Evolutionary conservation across 2,113 vertebrate genomes (phyloP).

Genomic region (Gymnobelideus leadbeateri): DNA sequence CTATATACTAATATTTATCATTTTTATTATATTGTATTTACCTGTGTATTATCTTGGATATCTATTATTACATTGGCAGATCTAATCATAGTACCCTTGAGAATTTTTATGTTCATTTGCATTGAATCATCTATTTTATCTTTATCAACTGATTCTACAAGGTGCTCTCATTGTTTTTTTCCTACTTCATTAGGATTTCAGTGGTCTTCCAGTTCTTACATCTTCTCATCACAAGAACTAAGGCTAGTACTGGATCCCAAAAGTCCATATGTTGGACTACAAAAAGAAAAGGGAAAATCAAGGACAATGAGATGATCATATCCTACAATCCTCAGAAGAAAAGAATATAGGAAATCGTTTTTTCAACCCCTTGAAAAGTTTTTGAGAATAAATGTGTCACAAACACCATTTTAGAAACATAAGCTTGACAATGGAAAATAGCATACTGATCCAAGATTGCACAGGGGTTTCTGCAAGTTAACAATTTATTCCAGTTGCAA

Average conservation of each 20-base stretch:
- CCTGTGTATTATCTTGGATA: no score
- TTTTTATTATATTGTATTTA: no score
- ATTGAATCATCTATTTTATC: no score
- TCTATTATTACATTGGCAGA: no score
- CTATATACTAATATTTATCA: no score
- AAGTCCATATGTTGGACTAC: background rate
- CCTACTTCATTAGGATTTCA: no score
- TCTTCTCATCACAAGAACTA: background rate
- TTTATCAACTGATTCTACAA: no score
- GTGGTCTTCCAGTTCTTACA: background rate
- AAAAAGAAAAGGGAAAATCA: background rate
- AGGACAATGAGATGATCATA: background rate
- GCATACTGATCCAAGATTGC: background rate
- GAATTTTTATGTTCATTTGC: no score
- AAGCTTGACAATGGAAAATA: background rate
- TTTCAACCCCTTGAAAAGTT: background rate
- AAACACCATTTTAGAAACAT: constrained; percentile 3
- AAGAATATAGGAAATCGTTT: background rate
- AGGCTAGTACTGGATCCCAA: background rate
- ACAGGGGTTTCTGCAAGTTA: background rate
- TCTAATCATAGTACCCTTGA: no score
- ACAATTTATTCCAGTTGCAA: background rate
- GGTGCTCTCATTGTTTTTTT: no score
- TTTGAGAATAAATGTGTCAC: background rate
- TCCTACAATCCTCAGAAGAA: background rate